Evolutionary conservation across 2,113 vertebrate species (phyloP).

Genomic region (Myiozetetes cayanensis): DNA sequence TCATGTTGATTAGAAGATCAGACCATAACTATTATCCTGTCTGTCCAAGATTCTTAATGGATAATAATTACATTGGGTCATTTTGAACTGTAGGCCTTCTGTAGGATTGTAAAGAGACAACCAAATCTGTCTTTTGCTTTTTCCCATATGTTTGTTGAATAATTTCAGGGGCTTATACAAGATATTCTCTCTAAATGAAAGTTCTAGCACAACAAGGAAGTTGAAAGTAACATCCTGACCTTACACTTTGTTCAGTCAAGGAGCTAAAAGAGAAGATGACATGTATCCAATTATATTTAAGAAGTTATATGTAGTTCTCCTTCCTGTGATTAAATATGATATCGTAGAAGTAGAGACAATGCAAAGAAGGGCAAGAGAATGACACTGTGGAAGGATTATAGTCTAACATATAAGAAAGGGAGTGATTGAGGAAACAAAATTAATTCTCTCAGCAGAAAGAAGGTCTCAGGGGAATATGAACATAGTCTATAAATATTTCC

Average conservation of each 20-base stretch:
- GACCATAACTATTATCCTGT: neutral
- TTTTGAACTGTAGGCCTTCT: neutral
- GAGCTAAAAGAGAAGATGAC: neutral
- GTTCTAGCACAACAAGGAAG: neutral
- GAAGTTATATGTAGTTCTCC: neutral
- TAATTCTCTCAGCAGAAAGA: slow-evolving; percentile 33
- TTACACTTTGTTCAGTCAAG: neutral
- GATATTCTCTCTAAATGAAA: neutral
- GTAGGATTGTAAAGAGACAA: neutral
- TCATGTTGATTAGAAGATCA: neutral
- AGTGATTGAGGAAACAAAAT: slow-evolving; percentile 22
- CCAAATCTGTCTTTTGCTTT: neutral
- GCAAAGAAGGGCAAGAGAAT: slow-evolving; percentile 10
- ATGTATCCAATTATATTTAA: neutral
- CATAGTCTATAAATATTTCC: slow-evolving; percentile 45
- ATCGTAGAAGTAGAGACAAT: slow-evolving; percentile 1
- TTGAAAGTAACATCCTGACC: neutral
- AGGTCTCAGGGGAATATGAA: slow-evolving; percentile 8
- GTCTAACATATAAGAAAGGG: neutral
- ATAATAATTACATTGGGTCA: neutral
- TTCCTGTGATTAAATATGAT: neutral
- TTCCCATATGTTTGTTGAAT: neutral
- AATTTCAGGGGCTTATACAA: neutral
- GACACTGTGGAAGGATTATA: neutral
- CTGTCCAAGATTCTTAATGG: neutral